Evolutionary conservation across 2,113 vertebrate genomes (phyloP), one percentile per base, ranked within the genome.

Genomic region (Hirundichthys speculiger): DNA sequence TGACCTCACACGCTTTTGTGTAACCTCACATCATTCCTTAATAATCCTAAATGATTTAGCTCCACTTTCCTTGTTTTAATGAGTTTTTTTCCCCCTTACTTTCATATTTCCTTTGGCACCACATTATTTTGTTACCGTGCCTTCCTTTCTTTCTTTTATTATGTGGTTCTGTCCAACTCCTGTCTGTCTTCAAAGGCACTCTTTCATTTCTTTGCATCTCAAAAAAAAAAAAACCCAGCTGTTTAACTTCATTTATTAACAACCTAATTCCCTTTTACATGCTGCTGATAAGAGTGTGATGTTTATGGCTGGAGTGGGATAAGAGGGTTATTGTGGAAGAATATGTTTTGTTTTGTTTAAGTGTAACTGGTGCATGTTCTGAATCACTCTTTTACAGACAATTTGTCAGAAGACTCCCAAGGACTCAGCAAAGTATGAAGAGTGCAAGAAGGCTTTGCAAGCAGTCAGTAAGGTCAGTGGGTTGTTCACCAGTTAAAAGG

Each of bases 331-430:
- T 27, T 25, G 19, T 42, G n/a, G n/a, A 24, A 18, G 1, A 16
- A 19, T 20, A 1, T 60, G 15, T 42, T 52, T 40, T 55, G 4
- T 21, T 13, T 25, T 53, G 59, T 27, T 19, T 43, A 9, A 0
- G 18, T 39, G 10, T 13, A 41, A 22, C 9, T 10, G 2, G 4
- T 58, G 7, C 5, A 34, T 22, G 1, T 22, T 16, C 16, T 45
- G 8, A 14, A 20, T 64, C 1, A 0, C 12, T 73, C 19, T 21
- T 34, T 92, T 93, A 21, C 89, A 99, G 98, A 98, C 97, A 6
- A 98, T 99, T 75, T 98, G 97, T 77, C 98, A 99, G 85, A 99
- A 99, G 87, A 98, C 95, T 0, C 88, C 94, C 0, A 98, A 96
- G 87, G 94, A 96, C 42, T 95, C 94, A 0, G 65, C 80, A 0